These are phyloP conservation scores for Oscheius sp. DNA, from an alignment of 2,888 invertebrate genomes.

Conservation along the genomic window DNA sequence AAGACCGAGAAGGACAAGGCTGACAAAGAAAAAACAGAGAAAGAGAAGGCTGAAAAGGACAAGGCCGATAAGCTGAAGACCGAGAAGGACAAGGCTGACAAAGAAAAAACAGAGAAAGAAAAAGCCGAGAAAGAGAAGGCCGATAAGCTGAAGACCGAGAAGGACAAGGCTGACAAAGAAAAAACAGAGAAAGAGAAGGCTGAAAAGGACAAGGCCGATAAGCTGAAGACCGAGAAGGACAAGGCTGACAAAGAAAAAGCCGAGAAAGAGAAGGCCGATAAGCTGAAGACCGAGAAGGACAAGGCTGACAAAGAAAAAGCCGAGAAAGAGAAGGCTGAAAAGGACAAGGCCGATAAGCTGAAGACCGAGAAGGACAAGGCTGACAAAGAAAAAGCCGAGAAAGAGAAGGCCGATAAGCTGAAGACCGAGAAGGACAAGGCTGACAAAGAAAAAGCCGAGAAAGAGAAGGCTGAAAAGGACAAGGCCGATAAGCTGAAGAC, in stretches of 20 bases:
- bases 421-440: conserved; percentile 27
- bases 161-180: conserved; percentile 23
- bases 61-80: conserved; percentile 26
- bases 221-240: conserved; percentile 5
- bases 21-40: conserved; percentile 18
- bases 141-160: conserved; percentile 16
- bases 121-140: conserved; percentile 20
- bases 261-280: conserved; percentile 7
- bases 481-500: conserved; percentile 30
- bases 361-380: conserved; percentile 21
- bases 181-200: conserved; percentile 7
- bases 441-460: conserved; percentile 26
- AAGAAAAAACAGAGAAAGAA: conserved; percentile 13
- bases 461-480: conserved; percentile 24
- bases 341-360: conserved; percentile 10
- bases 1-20: conserved; percentile 21
- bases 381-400: conserved; percentile 24
- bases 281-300: background rate
- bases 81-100: conserved; percentile 20
- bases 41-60: conserved; percentile 10
- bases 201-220: conserved; percentile 15
- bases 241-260: conserved; percentile 20
- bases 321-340: conserved; percentile 5
- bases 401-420: conserved; percentile 21
- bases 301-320: conserved; percentile 15